phyloP scores from a whole-genome alignment of 1,140 invertebrate genomes.

The Euschistus heros region DNA sequence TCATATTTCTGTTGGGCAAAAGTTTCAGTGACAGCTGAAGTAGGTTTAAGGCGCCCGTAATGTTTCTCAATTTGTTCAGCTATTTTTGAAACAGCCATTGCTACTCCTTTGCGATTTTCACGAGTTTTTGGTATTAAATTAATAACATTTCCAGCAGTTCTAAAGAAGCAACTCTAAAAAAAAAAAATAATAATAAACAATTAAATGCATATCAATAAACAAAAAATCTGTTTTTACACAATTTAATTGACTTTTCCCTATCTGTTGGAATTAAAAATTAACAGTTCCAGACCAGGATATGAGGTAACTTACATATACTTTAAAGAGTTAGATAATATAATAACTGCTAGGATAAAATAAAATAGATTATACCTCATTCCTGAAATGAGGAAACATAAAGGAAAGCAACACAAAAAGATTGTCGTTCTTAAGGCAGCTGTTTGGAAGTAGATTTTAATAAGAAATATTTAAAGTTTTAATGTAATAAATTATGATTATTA shows the following conservation, averaged over 20 bases:
- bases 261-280: neutral
- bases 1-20: constrained; percentile 45
- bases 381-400: too few species aligned
- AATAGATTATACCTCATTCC: too few species aligned
- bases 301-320: too few species aligned
- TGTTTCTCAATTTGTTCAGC: constrained; percentile 48
- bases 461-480: too few species aligned
- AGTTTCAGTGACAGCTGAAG: constrained; percentile 41
- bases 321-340: too few species aligned
- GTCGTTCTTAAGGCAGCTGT: too few species aligned
- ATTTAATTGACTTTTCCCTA: neutral
- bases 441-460: too few species aligned
- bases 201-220: neutral
- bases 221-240: neutral
- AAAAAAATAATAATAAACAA: constrained; percentile 4
- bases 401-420: too few species aligned
- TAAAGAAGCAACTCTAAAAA: constrained; percentile 28
- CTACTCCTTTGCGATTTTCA: constrained; percentile 20
- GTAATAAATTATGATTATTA: too few species aligned
- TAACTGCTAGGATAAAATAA: too few species aligned
- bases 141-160: constrained; percentile 27
- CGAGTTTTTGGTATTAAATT: constrained; percentile 26
- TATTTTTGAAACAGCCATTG: constrained; percentile 36
- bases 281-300: too few species aligned
- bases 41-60: constrained; percentile 47